phyloP scores from a whole-genome alignment of 1,140 invertebrate genomes.

The Nylanderia fulva region DNA sequence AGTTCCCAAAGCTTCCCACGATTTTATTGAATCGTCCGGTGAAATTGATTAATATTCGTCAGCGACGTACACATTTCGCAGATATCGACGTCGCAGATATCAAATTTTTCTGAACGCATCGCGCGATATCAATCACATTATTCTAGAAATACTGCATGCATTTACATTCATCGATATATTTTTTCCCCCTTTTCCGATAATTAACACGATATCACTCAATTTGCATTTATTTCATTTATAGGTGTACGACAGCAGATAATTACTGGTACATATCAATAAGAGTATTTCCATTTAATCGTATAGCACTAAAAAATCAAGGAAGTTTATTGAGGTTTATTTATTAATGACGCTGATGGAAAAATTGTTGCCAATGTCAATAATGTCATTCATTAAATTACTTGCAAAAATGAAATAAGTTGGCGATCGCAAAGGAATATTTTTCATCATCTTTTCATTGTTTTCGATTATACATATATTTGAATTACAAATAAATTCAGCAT shows the following conservation, averaged over 20 bases:
- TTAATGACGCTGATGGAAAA: neutral
- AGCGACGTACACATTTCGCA: neutral
- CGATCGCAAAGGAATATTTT: neutral
- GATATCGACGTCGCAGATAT: neutral
- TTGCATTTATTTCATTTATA: neutral
- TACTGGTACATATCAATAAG: neutral
- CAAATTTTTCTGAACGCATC: neutral
- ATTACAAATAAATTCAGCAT: neutral
- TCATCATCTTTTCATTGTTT: neutral
- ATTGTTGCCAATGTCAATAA: neutral
- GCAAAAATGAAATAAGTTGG: neutral
- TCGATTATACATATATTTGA: neutral
- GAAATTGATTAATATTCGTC: constrained; percentile 41
- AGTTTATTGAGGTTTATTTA: neutral
- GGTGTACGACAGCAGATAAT: neutral
- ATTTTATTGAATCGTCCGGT: constrained; percentile 2
- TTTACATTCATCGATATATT: neutral
- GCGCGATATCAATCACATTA: neutral
- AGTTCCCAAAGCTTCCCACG: neutral
- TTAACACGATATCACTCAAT: neutral
- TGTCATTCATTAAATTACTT: neutral
- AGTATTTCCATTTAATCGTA: neutral
- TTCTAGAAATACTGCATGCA: neutral
- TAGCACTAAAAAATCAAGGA: neutral
- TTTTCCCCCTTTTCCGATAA: neutral